Conservation (phyloP, 2,113 vertebrate genomes). For the Clupea harengus region DNA sequence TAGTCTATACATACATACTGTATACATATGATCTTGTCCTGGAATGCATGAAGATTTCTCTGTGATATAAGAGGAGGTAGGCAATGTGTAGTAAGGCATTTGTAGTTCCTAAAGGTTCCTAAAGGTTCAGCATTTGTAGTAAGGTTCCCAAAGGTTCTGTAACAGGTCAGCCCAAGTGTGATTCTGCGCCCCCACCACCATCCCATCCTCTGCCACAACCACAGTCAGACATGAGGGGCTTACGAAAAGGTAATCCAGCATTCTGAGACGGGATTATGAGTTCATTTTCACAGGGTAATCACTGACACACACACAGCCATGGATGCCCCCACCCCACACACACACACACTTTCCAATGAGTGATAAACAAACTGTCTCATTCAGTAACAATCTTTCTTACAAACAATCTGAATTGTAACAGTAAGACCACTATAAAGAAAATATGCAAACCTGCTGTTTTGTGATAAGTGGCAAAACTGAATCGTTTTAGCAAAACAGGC, state of each 20-base stretch:
- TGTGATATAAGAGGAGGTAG: no score
- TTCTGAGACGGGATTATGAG: slow-evolving; percentile 16
- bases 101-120: no score
- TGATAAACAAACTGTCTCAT: not conserved
- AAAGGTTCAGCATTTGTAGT: no score
- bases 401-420: not conserved
- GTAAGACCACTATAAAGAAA: no score
- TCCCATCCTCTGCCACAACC: slow-evolving; percentile 15
- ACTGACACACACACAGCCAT: not conserved
- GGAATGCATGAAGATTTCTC: no score
- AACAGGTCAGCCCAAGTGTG: not conserved
- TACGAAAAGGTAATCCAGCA: slow-evolving; percentile 24
- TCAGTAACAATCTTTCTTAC: not conserved
- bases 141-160: no score
- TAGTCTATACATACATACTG: no score
- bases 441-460: no score
- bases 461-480: no score
- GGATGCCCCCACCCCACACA: not conserved
- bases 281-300: not conserved
- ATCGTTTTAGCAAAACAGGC: no score
- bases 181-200: not conserved
- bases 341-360: not conserved
- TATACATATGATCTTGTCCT: no score
- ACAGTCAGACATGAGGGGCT: slow-evolving; percentile 20
- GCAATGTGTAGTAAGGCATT: no score